Base-by-base conservation (phyloP, 37 sponge, comb jelly and placozoan genomes). In the Mnemiopsis leidyi region DNA sequence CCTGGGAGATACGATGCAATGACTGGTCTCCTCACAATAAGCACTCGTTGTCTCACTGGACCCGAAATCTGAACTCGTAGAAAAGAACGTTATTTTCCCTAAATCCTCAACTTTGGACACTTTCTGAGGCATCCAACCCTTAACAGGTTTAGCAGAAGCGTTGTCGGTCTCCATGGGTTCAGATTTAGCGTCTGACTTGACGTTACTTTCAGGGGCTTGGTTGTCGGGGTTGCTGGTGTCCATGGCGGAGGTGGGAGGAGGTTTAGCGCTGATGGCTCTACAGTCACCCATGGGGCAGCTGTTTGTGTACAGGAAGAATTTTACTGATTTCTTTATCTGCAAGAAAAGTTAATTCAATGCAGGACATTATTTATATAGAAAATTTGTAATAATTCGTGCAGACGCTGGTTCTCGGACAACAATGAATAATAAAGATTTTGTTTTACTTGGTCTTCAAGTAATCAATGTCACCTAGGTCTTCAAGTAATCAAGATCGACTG, bases 201-300 rank as follows among this genome's bases (percentile, higher is more conserved):
- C n/a, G n/a, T n/a, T n/a, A n/a, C n/a, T n/a, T n/a, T n/a, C n/a
- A 48, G 61, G 61, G 9, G 5, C 61, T 18, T 5, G 5, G 61
- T 13, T 48, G 9, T 28, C 21, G 3, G 9, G 21, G n/a, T 5
- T 71, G 30, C n/a, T 18, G 20, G 73, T 71, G 3, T 71, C 73
- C 73, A 71, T 71, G 3, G 9, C 21, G 3, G 9, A 3, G 20
- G 73, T 28, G 25, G n/a, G 73, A 3, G 73, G 73, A 20, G 18
- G 68, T 3, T 69, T 5, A 23, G 73, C 21, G n/a, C 21, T 69
- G 9, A 79, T 3, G 21, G 21, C 21, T 26, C 90, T 36, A 39
- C 90, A 85, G 48, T 85, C 90, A 18, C 90, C 90, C 90, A 85
- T 85, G 23, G 90, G 90, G 48, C 36, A 40, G 35, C 90, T 85